Evolutionary conservation across 2,113 vertebrate species (phyloP), one percentile per base, ranked within the genome.

Genomic region (Daphoenositta chrysoptera): DNA sequence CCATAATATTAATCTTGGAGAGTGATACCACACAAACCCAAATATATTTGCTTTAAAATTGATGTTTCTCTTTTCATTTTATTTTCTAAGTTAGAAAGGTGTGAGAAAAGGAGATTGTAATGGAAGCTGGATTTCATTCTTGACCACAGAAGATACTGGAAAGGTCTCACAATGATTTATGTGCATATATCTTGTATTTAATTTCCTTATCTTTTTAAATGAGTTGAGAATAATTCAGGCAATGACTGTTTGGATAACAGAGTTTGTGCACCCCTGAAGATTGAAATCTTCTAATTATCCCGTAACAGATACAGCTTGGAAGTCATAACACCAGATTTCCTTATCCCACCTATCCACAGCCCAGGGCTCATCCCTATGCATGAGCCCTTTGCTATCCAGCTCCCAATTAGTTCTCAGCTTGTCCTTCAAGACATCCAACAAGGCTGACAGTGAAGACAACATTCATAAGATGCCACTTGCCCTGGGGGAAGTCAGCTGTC

Each of bases 371-470:
- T 79, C 50, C 54, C 50, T 91, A 83, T 72, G 35, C 37, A 85
- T 85, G 42, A 86, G 42, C 13, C 73, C 56, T 83, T 90, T 11
- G 2, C 68, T 66, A 54, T 90, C 58, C 90, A 87, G 64, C 51
- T 94, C 77, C 56, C 87, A 90, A 7, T 83, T 88, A 94, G 71
- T 61, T 91, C 68, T 94, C 90, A 70, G 73, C 54, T 88, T 92
- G 82, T 96, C 92, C 76, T 90, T 85, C 64, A 73, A 93, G 87
- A 76, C 58, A 88, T 86, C 66, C 87, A 85, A 58, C 53, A 58
- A 85, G 53, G 18, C 75, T 96, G 89, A 91, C 81, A 94, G 73
- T 83, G 87, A 95, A 93, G 84, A 83, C 70, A 87, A 83, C 57
- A 39, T 88, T 87, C 50, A n/a, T 66, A 86, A 92, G 79, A 93